phyloP scores from a whole-genome alignment of 1,140 invertebrate genomes.

The Vanessa atalanta region DNA sequence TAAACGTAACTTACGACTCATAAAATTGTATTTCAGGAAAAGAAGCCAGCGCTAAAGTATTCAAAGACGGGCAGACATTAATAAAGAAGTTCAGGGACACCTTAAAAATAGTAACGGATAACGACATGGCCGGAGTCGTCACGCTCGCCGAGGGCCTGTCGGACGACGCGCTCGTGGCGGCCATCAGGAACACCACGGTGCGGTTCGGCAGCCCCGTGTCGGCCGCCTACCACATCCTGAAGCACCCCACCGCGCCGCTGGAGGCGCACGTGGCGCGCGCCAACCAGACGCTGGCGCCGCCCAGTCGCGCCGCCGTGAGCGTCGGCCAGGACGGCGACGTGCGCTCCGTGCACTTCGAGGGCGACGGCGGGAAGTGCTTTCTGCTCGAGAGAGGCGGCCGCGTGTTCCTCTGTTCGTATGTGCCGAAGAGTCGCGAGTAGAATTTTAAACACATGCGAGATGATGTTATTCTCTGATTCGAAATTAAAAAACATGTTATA shows the following conservation, averaged over 20 bases:
- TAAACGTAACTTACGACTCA: neutral
- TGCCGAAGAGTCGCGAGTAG: conserved; percentile 1
- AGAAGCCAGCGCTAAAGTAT: neutral
- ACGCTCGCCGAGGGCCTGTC: neutral
- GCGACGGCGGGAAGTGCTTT: conserved; percentile 1
- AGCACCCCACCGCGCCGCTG: neutral
- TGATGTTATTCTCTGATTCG: neutral
- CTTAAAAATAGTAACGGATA: neutral
- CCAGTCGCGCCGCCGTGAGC: neutral
- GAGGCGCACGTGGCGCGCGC: neutral
- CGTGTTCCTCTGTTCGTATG: conserved; percentile 4
- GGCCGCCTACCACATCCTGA: neutral
- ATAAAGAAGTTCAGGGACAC: neutral
- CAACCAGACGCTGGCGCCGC: neutral
- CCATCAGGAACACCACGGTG: neutral
- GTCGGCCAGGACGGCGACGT: conserved; percentile 9
- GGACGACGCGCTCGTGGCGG: neutral
- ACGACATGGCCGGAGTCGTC: neutral
- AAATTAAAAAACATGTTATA: too few species aligned
- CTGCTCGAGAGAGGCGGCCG: conserved; percentile 7
- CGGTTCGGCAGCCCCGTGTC: neutral
- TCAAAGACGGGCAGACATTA: neutral
- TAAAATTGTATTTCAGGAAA: neutral
- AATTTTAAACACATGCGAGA: too few species aligned
- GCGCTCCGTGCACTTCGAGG: neutral